These are phyloP conservation scores for Hippoglossus hippoglossus DNA, from an alignment of 2,797 vertebrate species.

Conservation along the genomic window DNA sequence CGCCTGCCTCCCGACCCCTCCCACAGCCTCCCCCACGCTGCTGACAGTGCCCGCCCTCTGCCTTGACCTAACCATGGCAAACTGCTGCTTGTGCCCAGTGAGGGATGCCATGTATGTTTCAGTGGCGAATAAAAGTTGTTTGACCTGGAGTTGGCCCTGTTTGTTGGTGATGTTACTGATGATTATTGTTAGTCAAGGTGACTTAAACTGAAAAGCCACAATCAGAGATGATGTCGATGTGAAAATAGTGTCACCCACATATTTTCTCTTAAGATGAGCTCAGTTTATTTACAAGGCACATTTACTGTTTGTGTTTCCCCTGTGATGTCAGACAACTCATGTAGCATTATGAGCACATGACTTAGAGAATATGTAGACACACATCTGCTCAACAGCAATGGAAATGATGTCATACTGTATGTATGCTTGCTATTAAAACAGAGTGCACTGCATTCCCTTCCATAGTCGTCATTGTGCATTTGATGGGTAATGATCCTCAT, in stretches of 20 bases:
- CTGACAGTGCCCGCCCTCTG: constrained; percentile 58
- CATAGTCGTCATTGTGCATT: constrained; percentile 43
- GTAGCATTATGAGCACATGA: constrained; percentile 30
- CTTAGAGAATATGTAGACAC: constrained; percentile 29
- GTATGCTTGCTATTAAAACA: constrained; percentile 61
- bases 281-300: too few species aligned
- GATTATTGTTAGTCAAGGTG: constrained; percentile 38
- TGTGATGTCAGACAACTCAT: constrained; percentile 42
- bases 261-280: constrained; percentile 12
- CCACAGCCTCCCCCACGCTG: constrained; percentile 22
- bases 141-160: constrained; percentile 55
- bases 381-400: constrained; percentile 49
- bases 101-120: constrained; percentile 75
- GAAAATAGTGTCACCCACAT: constrained; percentile 32
- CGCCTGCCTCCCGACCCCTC: constrained; percentile 2
- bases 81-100: constrained; percentile 62
- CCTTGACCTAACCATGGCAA: constrained; percentile 62
- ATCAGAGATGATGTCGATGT: constrained; percentile 16
- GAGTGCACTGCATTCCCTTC: constrained; percentile 44
- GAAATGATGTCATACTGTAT: constrained; percentile 60
- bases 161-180: constrained; percentile 58
- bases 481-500: constrained; percentile 16
- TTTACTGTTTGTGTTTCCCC: constrained; percentile 36
- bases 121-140: constrained; percentile 77
- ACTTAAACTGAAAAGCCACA: constrained; percentile 14